Base-by-base conservation (phyloP, 2,797 vertebrate species). In the Pipistrellus pipistrellus region DNA sequence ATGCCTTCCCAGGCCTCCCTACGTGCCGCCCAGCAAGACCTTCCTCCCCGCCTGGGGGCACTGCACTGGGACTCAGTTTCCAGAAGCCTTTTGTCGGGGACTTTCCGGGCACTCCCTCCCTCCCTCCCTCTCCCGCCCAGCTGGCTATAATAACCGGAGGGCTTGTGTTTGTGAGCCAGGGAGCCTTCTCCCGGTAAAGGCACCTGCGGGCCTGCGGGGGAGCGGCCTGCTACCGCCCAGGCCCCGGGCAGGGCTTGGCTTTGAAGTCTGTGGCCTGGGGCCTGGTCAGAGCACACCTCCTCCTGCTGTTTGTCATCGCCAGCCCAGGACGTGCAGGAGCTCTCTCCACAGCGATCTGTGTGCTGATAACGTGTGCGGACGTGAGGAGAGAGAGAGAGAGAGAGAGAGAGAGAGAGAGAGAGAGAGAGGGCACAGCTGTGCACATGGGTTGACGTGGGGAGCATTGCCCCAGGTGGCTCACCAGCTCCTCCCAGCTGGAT, bases 391-490 rank as follows among this genome's bases (percentile, higher is more conserved):
- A 2, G n/a, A 46, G 27, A 3, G 18, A 41, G 62, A 48, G 73
- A 83, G 44, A 38, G 4, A 2, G n/a, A 46, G 27, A 3, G 17
- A 51, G 62, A 59, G 38, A 38, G 38, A 38, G 38, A 38, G 38
- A 38, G 38, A 38, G 38, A 4, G 38, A 38, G 4, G 38, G 44
- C 72, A 2, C 6, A 3, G 18, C 2, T 8, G 23, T n/a, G 46
- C 20, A 9, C 21, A 1, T 0, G 4, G 32, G 64, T 0, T 0
- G 81, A 6, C 9, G 12, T 5, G 35, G 44, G 20, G 32, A 10
- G 30, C 21, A 0, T 0, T 0, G 21, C 9, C 14, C 32, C 21
- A 0, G 53, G 6, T 0, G 51, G 21, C 44, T n/a, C 32, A 9
- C 25, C n/a, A 7, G 73, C 18, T 18, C 32, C 32, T 3, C 20